These are phyloP conservation scores for Steinernema khuongi DNA, from an alignment of 1,140 invertebrate genomes.

Conservation along the genomic window DNA sequence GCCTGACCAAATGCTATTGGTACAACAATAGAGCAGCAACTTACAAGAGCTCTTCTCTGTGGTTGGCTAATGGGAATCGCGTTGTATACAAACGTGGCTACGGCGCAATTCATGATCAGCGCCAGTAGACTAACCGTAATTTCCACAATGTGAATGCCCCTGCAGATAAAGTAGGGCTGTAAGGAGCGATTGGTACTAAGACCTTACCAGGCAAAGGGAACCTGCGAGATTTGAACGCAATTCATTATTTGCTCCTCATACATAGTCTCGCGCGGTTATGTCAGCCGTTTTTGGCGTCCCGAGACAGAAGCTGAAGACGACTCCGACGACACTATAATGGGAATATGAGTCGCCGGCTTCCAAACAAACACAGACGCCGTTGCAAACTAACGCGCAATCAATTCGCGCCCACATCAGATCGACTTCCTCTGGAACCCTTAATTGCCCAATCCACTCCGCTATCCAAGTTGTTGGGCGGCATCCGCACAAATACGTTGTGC, in stretches of 20 bases:
- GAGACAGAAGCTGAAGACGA: not conserved
- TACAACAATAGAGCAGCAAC: not conserved
- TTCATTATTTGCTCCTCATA: not conserved
- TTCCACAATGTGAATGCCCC: not conserved
- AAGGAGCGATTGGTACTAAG: not conserved
- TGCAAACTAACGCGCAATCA: not conserved
- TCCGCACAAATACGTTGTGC: not conserved
- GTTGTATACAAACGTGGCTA: not conserved
- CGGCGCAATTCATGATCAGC: not conserved
- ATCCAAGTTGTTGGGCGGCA: not conserved
- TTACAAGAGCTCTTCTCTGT: not conserved
- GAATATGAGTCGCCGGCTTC: not conserved
- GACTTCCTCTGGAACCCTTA: conserved; percentile 15
- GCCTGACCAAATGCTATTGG: conserved; percentile 22
- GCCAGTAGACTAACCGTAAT: not conserved
- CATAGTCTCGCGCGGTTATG: not conserved
- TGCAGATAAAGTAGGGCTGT: not conserved
- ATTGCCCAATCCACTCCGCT: not conserved
- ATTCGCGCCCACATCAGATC: conserved; percentile 4
- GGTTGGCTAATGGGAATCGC: not conserved
- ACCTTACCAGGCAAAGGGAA: not conserved
- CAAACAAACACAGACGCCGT: not conserved
- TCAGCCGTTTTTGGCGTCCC: not conserved
- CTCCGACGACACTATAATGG: not conserved
- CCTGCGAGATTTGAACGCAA: not conserved